Evolutionary conservation across 1,140 invertebrate species (phyloP).

Genomic region (Macrocentrus cingulum): DNA sequence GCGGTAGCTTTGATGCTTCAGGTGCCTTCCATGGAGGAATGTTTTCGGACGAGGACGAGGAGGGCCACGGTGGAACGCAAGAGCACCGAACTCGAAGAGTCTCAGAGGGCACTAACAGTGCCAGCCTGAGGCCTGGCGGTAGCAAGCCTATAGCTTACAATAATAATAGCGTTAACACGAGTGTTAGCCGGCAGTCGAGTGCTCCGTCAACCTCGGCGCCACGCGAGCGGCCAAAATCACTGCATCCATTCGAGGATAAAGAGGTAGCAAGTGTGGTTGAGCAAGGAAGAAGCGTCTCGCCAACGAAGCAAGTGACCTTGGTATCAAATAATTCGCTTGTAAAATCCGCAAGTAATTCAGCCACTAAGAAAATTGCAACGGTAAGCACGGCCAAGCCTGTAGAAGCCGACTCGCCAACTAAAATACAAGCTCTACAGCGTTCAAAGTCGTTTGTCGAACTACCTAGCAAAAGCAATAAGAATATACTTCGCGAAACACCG

Average conservation of each 20-base stretch:
- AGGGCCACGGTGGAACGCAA: conserved; percentile 35
- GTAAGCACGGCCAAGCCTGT: conserved; percentile 19
- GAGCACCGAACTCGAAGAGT: conserved; percentile 44
- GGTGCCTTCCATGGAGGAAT: conserved; percentile 77
- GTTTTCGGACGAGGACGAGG: conserved; percentile 64
- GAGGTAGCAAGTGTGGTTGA: conserved; percentile 32
- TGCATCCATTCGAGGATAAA: conserved; percentile 40
- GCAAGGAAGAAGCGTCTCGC: conserved; percentile 38
- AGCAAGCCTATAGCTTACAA: conserved; percentile 31
- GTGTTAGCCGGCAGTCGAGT: conserved; percentile 34
- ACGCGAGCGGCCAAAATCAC: conserved; percentile 40
- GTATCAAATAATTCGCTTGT: conserved; percentile 10
- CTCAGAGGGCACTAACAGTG: conserved; percentile 47
- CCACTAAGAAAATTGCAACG: conserved; percentile 22
- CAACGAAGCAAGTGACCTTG: conserved; percentile 24
- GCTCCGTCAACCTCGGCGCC: conserved; percentile 23
- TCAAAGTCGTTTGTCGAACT: conserved; percentile 31
- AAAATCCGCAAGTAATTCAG: conserved; percentile 10
- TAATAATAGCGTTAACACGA: conserved; percentile 28
- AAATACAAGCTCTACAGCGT: conserved; percentile 24
- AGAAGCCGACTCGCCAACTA: conserved; percentile 6
- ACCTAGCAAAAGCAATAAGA: conserved; percentile 22
- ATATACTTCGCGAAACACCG: not conserved
- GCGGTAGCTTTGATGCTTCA: conserved; percentile 82
- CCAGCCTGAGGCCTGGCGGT: conserved; percentile 27